Evolutionary conservation across 2,113 vertebrate genomes (phyloP).

Genomic region (Cyanocitta stelleri): DNA sequence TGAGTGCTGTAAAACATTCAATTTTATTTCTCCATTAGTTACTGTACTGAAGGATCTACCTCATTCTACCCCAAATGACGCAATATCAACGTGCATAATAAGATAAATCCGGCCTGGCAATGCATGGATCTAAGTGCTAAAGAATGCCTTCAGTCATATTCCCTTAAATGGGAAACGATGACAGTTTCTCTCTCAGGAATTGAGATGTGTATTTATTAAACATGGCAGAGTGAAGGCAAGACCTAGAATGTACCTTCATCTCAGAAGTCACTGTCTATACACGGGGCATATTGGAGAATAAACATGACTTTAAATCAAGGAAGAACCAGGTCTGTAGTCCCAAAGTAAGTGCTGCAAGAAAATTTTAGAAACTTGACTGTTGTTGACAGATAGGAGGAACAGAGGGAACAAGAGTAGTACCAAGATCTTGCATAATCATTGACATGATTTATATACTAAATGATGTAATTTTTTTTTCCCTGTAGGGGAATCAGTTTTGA

Average conservation of each 20-base stretch:
- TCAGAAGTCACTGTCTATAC: too few species aligned
- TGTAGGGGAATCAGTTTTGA: constrained; percentile 28
- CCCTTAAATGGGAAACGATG: not conserved
- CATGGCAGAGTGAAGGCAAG: not conserved
- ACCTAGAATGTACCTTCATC: not conserved
- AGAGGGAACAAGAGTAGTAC: constrained; percentile 3
- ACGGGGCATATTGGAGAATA: not conserved
- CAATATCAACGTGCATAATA: not conserved
- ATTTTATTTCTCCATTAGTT: constrained; percentile 56
- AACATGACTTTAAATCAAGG: not conserved
- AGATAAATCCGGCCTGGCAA: not conserved
- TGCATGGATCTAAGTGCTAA: not conserved
- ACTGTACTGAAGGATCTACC: not conserved
- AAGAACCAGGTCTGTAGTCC: not conserved
- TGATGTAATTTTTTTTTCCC: constrained; percentile 34
- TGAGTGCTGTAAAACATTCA: constrained; percentile 57
- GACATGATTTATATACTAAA: constrained; percentile 38
- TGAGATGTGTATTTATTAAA: not conserved
- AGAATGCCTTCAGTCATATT: not conserved
- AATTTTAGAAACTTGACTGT: not conserved
- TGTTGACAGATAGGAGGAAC: not conserved
- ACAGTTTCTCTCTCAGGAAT: not conserved
- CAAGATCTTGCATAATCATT: constrained; percentile 55
- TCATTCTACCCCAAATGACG: not conserved
- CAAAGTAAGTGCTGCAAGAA: not conserved